Evolutionary conservation across 2,888 invertebrate species (phyloP).

Genomic region (Meghimatium bilineatum): DNA sequence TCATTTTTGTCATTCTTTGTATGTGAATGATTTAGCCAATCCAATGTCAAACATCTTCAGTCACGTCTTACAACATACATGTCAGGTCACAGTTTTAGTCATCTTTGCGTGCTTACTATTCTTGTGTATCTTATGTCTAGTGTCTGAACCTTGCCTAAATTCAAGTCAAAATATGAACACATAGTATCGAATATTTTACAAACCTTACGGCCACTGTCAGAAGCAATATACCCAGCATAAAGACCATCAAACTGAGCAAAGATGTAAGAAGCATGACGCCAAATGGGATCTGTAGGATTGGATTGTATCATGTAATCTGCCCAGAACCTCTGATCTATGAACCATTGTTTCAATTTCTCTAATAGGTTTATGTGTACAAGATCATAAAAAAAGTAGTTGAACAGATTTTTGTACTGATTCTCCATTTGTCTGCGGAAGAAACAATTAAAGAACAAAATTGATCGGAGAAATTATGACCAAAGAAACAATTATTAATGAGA

Average conservation of each 20-base stretch:
- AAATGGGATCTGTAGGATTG: slow-evolving; percentile 62
- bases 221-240: slow-evolving; percentile 65
- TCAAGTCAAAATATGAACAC: too few relatives aligned
- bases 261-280: slow-evolving; percentile 70
- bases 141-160: too few relatives aligned
- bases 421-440: slow-evolving; percentile 66
- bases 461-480: too few relatives aligned
- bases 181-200: neutral
- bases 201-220: neutral
- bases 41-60: too few relatives aligned
- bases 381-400: slow-evolving; percentile 55
- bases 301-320: slow-evolving; percentile 61
- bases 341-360: slow-evolving; percentile 57
- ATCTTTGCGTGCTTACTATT: too few relatives aligned
- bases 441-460: neutral
- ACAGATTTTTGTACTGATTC: slow-evolving; percentile 68
- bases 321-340: slow-evolving; percentile 66
- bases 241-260: slow-evolving; percentile 72
- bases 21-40: too few relatives aligned
- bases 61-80: too few relatives aligned
- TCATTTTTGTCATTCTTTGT: too few relatives aligned
- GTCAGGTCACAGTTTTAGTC: too few relatives aligned
- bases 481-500: too few relatives aligned
- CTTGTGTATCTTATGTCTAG: too few relatives aligned
- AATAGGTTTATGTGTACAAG: slow-evolving; percentile 41